Percentiles rank a stretch among this genome's conserved stretches.
These are phyloP conservation scores for Cepphus grylle DNA, from an alignment of 2,113 vertebrate genomes.

Conservation along the genomic window DNA sequence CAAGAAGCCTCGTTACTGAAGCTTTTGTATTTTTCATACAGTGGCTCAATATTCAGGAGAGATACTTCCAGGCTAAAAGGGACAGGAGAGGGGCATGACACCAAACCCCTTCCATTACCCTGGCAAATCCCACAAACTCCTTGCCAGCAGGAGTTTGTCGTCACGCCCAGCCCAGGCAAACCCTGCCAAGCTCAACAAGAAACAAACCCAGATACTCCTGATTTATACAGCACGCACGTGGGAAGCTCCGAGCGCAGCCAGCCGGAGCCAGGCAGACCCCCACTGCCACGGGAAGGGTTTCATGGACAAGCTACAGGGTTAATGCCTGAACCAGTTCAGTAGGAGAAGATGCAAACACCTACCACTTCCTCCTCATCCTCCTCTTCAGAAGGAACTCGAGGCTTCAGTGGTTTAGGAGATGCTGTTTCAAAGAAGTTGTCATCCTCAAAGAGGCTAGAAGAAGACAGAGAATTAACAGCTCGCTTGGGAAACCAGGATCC, in stretches of 20 bases:
- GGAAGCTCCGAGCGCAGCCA: neutral
- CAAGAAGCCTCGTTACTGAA: neutral
- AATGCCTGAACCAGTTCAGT: neutral
- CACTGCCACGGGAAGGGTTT: neutral
- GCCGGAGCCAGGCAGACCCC: neutral
- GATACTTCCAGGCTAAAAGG: neutral
- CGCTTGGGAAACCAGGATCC: neutral
- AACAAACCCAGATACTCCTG: neutral
- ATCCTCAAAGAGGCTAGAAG: slow-evolving; percentile 64
- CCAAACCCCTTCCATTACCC: neutral
- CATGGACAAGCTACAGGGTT: neutral
- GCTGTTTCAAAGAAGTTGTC: slow-evolving; percentile 65
- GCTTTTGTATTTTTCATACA: neutral
- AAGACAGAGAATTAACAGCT: neutral
- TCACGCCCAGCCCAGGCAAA: neutral
- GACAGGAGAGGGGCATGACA: neutral
- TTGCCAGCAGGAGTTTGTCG: neutral
- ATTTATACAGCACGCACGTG: accelerated
- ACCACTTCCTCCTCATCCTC: slow-evolving; percentile 96
- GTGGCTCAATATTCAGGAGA: neutral
- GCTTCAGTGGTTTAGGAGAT: slow-evolving; percentile 36
- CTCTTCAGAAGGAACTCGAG: slow-evolving; percentile 67
- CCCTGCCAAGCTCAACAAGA: neutral
- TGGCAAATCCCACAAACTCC: neutral
- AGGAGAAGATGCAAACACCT: slow-evolving; percentile 35